Evolutionary conservation across 53 echinoderm and acorn worm species (phyloP), one percentile per base, ranked within the genome.

Genomic region (Apostichopus leukothele): DNA sequence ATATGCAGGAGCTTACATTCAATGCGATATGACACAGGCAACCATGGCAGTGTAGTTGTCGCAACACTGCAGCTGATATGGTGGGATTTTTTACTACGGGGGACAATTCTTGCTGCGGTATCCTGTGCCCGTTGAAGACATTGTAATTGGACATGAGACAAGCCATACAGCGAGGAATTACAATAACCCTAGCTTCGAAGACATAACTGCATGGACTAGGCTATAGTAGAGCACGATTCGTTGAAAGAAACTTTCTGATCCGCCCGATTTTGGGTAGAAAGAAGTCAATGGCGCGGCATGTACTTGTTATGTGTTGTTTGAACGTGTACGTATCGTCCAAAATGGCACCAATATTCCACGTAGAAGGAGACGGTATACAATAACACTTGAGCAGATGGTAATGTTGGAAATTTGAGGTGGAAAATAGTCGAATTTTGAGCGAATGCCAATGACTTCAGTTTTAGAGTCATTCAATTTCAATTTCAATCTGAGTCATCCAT

Each of bases 11-110:
- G 11, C 18, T 75, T 27, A 27, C 9, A 75, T 13, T 1, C n/a
- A 18, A 75, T 75, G n/a, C 75, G 75, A 11, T 75, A 75, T 75
- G 71, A 68, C 14, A 68, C 71, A 16, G 71, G 71, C n/a, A 68
- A 68, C 71, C 71, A n/a, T n/a, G n/a, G n/a, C n/a, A 68, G 71
- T 68, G 71, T 13, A 68, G 71, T n/a, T 68, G 13, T 16, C n/a
- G 71, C n/a, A 68, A 68, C 13, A 68, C n/a, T 68, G 68, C 0
- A 23, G 23, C n/a, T 23, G 27, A 27, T 27, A 27, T 60, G 61
- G 13, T 60, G 4, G 61, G 61, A 10, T 2, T 60, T 60, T 13
- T 13, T 60, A 10, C 61, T 75, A 18, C 16, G 18, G 16, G 22
- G 9, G n/a, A 12, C 75, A 18, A 75, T 1, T 1, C 76, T 11